These are phyloP conservation scores for Margaritifera margaritifera DNA, from an alignment of 2,888 invertebrate genomes.

Conservation along the genomic window DNA sequence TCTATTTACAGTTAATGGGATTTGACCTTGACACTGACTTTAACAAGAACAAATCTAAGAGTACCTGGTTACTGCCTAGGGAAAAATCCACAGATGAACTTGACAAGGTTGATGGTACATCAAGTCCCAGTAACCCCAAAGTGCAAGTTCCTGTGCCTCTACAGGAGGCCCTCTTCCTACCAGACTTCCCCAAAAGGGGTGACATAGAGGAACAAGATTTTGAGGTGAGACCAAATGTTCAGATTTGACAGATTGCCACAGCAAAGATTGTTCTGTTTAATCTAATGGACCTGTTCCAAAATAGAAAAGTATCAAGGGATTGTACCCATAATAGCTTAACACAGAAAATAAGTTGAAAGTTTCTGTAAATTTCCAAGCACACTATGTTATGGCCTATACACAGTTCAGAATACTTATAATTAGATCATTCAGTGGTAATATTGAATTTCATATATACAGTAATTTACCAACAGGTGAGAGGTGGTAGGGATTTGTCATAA, in stretches of 20 bases:
- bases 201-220: slow-evolving; percentile 77
- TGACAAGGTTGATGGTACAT: slow-evolving; percentile 27
- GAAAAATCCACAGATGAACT: slow-evolving; percentile 46
- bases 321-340: background rate
- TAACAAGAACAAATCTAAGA: slow-evolving; percentile 42
- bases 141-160: slow-evolving; percentile 82
- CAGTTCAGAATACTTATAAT: too few species aligned
- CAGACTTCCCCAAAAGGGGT: slow-evolving; percentile 86
- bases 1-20: background rate
- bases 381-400: too few species aligned
- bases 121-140: slow-evolving; percentile 25
- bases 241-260: background rate
- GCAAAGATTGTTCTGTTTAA: too few species aligned
- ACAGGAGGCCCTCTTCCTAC: slow-evolving; percentile 88
- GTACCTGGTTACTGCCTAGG: slow-evolving; percentile 42
- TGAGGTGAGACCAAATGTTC: slow-evolving; percentile 64
- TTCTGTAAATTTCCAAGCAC: too few species aligned
- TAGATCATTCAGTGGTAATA: too few species aligned
- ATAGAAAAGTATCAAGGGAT: background rate
- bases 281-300: background rate
- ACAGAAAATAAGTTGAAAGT: too few species aligned
- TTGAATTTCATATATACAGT: too few species aligned
- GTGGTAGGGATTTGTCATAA: too few species aligned
- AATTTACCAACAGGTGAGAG: too few species aligned
- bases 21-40: slow-evolving; percentile 30